Base-by-base conservation (phyloP, 2,888 invertebrate genomes). In the Polydrusus tereticollis region DNA sequence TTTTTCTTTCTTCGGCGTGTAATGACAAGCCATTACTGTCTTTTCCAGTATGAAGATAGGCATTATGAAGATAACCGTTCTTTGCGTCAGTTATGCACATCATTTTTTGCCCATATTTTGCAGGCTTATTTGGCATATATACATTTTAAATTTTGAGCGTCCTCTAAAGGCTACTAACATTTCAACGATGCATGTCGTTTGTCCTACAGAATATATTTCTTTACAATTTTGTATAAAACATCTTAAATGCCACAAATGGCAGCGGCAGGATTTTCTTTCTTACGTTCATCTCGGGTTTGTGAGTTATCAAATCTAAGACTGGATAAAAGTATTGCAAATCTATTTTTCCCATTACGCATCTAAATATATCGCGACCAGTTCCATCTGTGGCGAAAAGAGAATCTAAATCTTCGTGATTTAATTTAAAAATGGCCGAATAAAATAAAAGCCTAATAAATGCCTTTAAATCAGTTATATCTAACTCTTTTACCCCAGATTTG, bases 1-100 rank as follows among this genome's bases (percentile, higher is more conserved):
- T 73, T 71, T 79, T 79, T 72, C 74, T 79, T 74, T 20, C 26
- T 81, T 78, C 41, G 70, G 71, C 72, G 7, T 76, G 26, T 36
- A 82, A 71, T 16, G 70, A 74, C 38, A 57, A 36, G 21, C 78
- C 79, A 79, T 82, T 80, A 62, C 77, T 76, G 23, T 72, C 77
- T 77, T 80, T 80, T 45, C 80, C 80, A 59, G 63, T 36, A 69
- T 80, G 80, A 16, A 80, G 67, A 52, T 80, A 78, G 8, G 72
- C 77, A 73, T 80, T 77, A 57, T 71, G 78, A 18, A 81, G 65
- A 45, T 79, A 81, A 21, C 59, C 16, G 36, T 36, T 75, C 45
- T 69, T 45, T 45, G 71, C 71, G 73, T 82, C 80, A 60, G 79
- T 80, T 62, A 82, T 57, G 76, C 80, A 78, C 64, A 73, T 73